These are phyloP conservation scores for Cerceris ruficornis DNA, from an alignment of 2,888 invertebrate species.

Conservation along the genomic window DNA sequence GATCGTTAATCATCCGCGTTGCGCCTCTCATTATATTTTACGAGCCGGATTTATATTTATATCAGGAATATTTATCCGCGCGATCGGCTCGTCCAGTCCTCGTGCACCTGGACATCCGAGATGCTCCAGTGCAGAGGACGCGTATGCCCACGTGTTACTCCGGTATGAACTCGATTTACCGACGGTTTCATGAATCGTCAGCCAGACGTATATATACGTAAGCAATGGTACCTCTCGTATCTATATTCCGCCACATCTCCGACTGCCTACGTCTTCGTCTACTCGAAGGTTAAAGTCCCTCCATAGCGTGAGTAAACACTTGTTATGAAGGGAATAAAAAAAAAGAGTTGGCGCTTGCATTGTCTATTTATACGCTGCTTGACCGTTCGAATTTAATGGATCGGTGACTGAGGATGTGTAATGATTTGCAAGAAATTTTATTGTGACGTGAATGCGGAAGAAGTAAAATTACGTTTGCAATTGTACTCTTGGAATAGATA, in stretches of 20 bases:
- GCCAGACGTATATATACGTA: slow-evolving; percentile 5
- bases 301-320: slow-evolving; percentile 35
- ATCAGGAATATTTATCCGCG: slow-evolving; percentile 17
- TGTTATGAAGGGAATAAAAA: slow-evolving; percentile 17
- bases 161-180: slow-evolving; percentile 25
- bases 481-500: too few relatives aligned
- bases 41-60: slow-evolving; percentile 51
- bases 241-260: slow-evolving; percentile 11
- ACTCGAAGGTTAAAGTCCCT: slow-evolving; percentile 29
- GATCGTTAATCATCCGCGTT: slow-evolving; percentile 41
- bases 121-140: slow-evolving; percentile 10
- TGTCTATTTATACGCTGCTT: slow-evolving; percentile 1
- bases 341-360: slow-evolving; percentile 20
- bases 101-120: slow-evolving; percentile 10
- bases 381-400: too few relatives aligned
- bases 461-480: too few relatives aligned
- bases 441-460: too few relatives aligned
- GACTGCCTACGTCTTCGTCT: slow-evolving; percentile 32
- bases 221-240: slow-evolving; percentile 13
- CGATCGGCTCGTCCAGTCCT: neutral
- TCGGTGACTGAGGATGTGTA: too few relatives aligned
- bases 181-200: slow-evolving; percentile 35
- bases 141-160: slow-evolving; percentile 26
- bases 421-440: too few relatives aligned
- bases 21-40: slow-evolving; percentile 47